Percentiles rank a stretch among this genome's conserved stretches.
These are phyloP conservation scores for Drosophila mimetica DNA, from an alignment of 2,888 invertebrate genomes.

Conservation along the genomic window DNA sequence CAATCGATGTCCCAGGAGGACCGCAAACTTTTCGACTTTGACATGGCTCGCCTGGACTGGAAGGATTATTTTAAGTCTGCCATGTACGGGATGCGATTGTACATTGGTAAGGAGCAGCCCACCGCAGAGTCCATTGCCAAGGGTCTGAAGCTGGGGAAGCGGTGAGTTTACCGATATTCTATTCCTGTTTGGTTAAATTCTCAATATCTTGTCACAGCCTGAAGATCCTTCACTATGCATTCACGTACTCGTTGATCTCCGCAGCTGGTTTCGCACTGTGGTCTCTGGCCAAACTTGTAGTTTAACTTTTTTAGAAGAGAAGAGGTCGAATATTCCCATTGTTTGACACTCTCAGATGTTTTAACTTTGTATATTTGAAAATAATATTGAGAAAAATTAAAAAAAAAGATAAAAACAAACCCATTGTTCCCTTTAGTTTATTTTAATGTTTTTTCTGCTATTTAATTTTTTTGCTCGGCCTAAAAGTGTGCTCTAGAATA, in stretches of 20 bases:
- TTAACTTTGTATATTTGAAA: not conserved
- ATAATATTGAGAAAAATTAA: not conserved
- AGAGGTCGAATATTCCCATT: not conserved
- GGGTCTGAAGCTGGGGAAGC: not conserved
- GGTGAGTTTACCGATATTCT: conserved; percentile 3
- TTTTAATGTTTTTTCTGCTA: too few species aligned
- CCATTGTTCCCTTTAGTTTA: too few species aligned
- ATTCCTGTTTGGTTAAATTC: not conserved
- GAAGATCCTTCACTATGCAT: conserved; percentile 6
- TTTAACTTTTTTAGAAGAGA: not conserved
- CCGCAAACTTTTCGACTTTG: conserved; percentile 88
- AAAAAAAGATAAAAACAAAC: not conserved
- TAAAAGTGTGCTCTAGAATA: too few species aligned
- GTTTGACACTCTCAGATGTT: not conserved
- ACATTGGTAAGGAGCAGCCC: conserved; percentile 91
- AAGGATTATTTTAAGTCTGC: conserved; percentile 84
- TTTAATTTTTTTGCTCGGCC: too few species aligned
- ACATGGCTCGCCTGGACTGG: conserved; percentile 90
- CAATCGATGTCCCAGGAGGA: conserved; percentile 82
- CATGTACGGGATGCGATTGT: conserved; percentile 89
- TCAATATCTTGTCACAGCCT: not conserved
- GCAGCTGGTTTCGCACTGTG: not conserved
- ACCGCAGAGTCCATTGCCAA: conserved; percentile 85
- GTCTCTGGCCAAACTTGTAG: not conserved
- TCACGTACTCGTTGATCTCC: not conserved